Percentiles rank a stretch among this genome's conserved stretches.
These are phyloP conservation scores for Andrena cerasifolii DNA, from an alignment of 1,140 invertebrate species.

Conservation along the genomic window DNA sequence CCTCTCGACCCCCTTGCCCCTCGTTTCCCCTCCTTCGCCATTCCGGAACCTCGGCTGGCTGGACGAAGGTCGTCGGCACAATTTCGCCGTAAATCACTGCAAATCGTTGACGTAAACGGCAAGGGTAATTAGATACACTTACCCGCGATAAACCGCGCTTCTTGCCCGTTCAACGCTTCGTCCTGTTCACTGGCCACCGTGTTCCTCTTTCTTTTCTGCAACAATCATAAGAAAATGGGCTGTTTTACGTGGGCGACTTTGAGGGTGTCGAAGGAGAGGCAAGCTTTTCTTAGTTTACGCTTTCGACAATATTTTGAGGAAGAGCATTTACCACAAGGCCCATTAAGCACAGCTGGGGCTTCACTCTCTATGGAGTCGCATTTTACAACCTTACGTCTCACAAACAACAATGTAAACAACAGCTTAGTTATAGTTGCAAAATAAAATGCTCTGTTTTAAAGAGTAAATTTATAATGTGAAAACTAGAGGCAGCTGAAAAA, in stretches of 20 bases:
- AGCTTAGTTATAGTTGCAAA: too few species aligned
- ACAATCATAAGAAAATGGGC: conserved; percentile 3
- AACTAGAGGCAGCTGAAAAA: too few species aligned
- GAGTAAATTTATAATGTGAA: too few species aligned
- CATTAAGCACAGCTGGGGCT: too few species aligned
- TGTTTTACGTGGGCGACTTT: not conserved
- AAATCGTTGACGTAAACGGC: conserved; percentile 81
- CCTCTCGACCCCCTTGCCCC: not conserved
- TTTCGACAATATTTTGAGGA: too few species aligned
- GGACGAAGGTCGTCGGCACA: conserved; percentile 80
- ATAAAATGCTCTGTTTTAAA: too few species aligned
- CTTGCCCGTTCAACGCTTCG: conserved; percentile 64
- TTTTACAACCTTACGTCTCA: too few species aligned
- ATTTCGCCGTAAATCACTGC: conserved; percentile 82
- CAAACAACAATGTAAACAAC: too few species aligned
- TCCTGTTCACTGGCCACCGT: not conserved
- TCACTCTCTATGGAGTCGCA: too few species aligned
- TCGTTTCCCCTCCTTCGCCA: conserved; percentile 51
- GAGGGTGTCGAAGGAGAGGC: too few species aligned
- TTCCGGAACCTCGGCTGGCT: conserved; percentile 50
- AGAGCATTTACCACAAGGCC: too few species aligned
- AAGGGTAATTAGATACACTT: conserved; percentile 82
- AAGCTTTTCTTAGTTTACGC: too few species aligned
- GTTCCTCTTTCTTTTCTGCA: conserved; percentile 60
- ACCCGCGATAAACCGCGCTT: conserved; percentile 70